A percentile compares a stretch with the other conserved stretches of the same genome.
Evolutionary conservation across 2,113 vertebrate species (phyloP).

Genomic region (Dasyurus viverrinus): DNA sequence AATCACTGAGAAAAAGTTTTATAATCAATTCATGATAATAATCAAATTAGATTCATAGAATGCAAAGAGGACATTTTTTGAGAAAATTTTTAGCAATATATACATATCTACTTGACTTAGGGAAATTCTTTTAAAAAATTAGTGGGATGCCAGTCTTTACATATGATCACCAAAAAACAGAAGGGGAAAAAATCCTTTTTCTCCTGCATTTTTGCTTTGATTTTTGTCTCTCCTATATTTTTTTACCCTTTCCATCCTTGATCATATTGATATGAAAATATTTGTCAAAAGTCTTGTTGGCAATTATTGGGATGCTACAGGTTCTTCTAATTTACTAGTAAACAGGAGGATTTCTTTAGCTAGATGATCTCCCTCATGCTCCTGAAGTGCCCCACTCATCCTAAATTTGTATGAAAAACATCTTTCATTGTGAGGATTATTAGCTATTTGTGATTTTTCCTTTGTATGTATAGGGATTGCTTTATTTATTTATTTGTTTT

Average conservation of each 20-base stretch:
- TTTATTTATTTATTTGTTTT: conserved; percentile 24
- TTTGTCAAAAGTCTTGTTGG: conserved; percentile 10
- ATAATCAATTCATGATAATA: conserved; percentile 35
- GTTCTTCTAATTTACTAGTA: background rate
- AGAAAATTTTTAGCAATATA: conserved; percentile 38
- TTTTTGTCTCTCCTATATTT: background rate
- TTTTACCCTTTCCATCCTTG: conserved; percentile 1
- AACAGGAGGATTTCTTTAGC: background rate
- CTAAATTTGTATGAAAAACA: conserved; percentile 42
- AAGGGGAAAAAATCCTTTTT: conserved; percentile 43
- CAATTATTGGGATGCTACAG: background rate
- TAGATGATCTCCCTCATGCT: background rate
- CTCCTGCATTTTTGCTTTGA: conserved; percentile 37
- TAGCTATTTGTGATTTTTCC: background rate
- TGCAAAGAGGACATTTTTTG: background rate
- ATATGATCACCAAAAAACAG: conserved; percentile 28
- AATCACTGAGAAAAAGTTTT: background rate
- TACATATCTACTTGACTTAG: conserved; percentile 44
- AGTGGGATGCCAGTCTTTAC: conserved; percentile 4
- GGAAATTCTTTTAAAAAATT: conserved; percentile 8
- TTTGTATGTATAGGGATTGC: background rate
- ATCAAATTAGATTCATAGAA: conserved; percentile 38
- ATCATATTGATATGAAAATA: conserved; percentile 11
- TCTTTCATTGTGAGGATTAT: background rate
- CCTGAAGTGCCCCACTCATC: background rate